Evolutionary conservation across 2,113 vertebrate genomes (phyloP).

Genomic region (Danionella cerebrum): DNA sequence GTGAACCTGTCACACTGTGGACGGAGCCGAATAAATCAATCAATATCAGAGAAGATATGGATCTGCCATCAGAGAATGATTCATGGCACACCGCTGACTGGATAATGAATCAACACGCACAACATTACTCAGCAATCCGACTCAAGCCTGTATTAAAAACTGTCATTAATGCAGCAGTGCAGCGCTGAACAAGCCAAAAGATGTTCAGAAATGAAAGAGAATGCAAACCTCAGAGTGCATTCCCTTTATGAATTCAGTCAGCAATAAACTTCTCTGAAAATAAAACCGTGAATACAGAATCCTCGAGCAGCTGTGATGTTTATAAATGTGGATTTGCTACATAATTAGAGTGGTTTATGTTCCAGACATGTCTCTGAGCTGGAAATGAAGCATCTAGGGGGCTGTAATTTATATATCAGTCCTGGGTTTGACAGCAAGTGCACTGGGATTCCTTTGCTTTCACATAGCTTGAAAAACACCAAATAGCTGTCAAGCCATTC

Average conservation of each 20-base stretch:
- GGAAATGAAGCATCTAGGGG: not conserved
- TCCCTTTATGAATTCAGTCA: not conserved
- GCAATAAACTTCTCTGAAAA: not conserved
- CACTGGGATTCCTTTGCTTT: slow-evolving; percentile 9
- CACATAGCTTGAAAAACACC: slow-evolving; percentile 12
- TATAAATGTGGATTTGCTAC: not conserved
- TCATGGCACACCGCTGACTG: slow-evolving; percentile 17
- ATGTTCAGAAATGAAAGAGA: not conserved
- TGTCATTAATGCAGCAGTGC: not conserved
- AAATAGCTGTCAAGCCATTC: no score
- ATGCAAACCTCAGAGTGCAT: not conserved
- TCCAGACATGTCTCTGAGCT: not conserved
- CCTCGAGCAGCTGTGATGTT: not conserved
- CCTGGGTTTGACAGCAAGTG: slow-evolving; percentile 22
- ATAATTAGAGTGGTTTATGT: not conserved
- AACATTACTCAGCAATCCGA: not conserved
- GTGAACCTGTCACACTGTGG: slow-evolving; percentile 11
- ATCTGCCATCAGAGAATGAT: slow-evolving; percentile 28
- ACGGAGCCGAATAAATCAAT: slow-evolving; percentile 33
- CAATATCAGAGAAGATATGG: slow-evolving; percentile 24
- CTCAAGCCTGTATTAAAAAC: not conserved
- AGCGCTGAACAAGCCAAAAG: not conserved
- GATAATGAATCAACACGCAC: slow-evolving; percentile 9
- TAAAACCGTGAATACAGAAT: not conserved
- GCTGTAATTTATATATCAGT: not conserved